These are phyloP conservation scores for Cephus pulcher DNA, from an alignment of 2,888 invertebrate genomes.

Conservation along the genomic window DNA sequence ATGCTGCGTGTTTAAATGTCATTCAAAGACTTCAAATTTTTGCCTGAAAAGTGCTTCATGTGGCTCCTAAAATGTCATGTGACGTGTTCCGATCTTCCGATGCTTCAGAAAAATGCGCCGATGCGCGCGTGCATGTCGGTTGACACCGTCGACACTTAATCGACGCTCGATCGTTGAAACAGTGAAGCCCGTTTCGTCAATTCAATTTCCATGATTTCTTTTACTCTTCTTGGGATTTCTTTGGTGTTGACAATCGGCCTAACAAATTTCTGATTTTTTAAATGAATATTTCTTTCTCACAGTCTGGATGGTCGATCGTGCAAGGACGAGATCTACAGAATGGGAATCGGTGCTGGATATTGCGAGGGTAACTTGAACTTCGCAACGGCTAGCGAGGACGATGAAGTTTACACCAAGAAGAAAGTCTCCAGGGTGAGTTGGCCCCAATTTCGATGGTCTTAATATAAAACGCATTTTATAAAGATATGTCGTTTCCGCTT, in stretches of 20 bases:
- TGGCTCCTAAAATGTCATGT: too few species aligned
- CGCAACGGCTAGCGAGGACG: constrained; percentile 63
- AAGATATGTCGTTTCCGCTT: too few species aligned
- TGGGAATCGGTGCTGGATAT: constrained; percentile 59
- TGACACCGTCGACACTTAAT: too few species aligned
- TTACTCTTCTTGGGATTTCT: background rate
- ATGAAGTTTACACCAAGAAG: constrained; percentile 64
- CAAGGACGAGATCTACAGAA: constrained; percentile 63
- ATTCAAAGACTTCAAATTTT: too few species aligned
- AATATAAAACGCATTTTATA: too few species aligned
- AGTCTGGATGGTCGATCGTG: constrained; percentile 62
- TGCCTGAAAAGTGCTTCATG: too few species aligned
- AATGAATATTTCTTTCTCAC: constrained; percentile 30
- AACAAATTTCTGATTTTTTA: background rate
- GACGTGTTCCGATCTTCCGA: too few species aligned
- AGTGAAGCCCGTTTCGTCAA: background rate
- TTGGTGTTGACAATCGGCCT: background rate
- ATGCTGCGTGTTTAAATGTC: too few species aligned
- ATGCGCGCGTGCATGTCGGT: too few species aligned
- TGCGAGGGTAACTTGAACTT: constrained; percentile 64
- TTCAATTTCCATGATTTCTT: background rate
- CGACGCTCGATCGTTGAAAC: too few species aligned
- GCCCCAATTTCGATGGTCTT: too few species aligned
- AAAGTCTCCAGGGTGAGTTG: constrained; percentile 63
- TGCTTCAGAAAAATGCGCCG: too few species aligned